Base-by-base conservation (phyloP, 2,113 vertebrate genomes). In the Platysternon megacephalum region DNA sequence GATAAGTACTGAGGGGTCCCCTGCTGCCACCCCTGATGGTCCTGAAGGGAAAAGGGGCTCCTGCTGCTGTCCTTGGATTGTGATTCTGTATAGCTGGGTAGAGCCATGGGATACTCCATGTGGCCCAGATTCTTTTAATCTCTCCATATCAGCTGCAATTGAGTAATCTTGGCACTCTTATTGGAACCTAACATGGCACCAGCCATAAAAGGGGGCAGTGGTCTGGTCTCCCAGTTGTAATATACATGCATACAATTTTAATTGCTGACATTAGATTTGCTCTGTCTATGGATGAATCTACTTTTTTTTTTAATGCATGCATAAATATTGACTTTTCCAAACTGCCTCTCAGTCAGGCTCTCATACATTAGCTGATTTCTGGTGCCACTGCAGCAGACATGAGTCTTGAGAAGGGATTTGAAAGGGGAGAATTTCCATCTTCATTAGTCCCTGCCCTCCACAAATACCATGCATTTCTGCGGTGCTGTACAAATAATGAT, bases 201-300 rank as follows among this genome's bases (percentile, higher is more conserved):
- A 90, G 61, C 91, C 0, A 42, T 28, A 85, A 95, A 90, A 81
- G 3, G n/a, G 84, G 7, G 3, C 35, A 2, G 1, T 61, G 88
- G 82, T 93, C 49, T 39, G 49, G 0, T 91, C 17, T 82, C 9
- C 83, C 35, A 1, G 0, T 10, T 2, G 55, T 78, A 46, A 10
- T n/a, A 22, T 17, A 0, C 26, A 42, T 85, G 88, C 86, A 80
- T 87, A 4, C 32, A 65, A 14, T 89, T 87, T 79, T 4, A 1
- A 83, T 95, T 92, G 42, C 0, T 0, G 65, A 65, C 2, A 74
- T 56, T 5, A 87, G 35, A 39, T 7, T 0, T 0, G n/a, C 11
- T 82, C 6, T 3, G 11, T 72, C 28, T 83, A 5, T 51, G 22
- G 65, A 72, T 72, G n/a, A 86, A 80, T 17, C 4, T 5, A 22